Conservation (phyloP, 35 echinoderm and acorn worm species). For the Diadema setosum region DNA sequence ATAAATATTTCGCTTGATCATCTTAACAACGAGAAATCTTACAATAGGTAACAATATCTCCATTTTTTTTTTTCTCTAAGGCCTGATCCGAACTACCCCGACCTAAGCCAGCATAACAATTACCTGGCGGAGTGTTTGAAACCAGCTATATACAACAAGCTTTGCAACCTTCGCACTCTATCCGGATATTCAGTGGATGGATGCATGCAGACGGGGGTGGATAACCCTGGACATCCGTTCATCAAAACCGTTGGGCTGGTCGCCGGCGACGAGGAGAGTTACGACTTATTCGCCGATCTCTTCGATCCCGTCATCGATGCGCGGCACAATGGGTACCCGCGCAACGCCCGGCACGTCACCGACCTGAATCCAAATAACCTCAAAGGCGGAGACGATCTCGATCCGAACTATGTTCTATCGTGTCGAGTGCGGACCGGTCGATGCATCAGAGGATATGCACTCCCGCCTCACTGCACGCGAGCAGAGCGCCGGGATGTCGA, state of each 20-base stretch:
- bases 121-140: slow-evolving; percentile 81
- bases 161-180: slow-evolving; percentile 48
- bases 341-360: slow-evolving; percentile 64
- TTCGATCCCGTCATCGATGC: slow-evolving; percentile 86
- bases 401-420: slow-evolving; percentile 84
- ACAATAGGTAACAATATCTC: too few relatives aligned
- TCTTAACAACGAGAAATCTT: too few relatives aligned
- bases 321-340: slow-evolving; percentile 69
- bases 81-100: slow-evolving; percentile 73
- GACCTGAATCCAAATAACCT: slow-evolving; percentile 83
- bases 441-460: slow-evolving; percentile 66
- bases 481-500: slow-evolving; percentile 87
- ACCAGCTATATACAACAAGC: slow-evolving; percentile 76
- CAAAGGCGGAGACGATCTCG: slow-evolving; percentile 66
- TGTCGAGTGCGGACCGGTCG: slow-evolving; percentile 87
- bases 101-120: slow-evolving; percentile 83
- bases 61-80: too few relatives aligned
- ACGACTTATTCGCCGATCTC: slow-evolving; percentile 75
- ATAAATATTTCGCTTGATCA: too few relatives aligned
- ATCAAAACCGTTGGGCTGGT: slow-evolving; percentile 93
- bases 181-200: slow-evolving; percentile 73
- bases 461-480: slow-evolving; percentile 73
- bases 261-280: slow-evolving; percentile 93
- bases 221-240: slow-evolving; percentile 94
- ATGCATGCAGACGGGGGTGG: slow-evolving; percentile 96